Base-by-base conservation (phyloP, 2,797 vertebrate species). In the Acanthis flammea region DNA sequence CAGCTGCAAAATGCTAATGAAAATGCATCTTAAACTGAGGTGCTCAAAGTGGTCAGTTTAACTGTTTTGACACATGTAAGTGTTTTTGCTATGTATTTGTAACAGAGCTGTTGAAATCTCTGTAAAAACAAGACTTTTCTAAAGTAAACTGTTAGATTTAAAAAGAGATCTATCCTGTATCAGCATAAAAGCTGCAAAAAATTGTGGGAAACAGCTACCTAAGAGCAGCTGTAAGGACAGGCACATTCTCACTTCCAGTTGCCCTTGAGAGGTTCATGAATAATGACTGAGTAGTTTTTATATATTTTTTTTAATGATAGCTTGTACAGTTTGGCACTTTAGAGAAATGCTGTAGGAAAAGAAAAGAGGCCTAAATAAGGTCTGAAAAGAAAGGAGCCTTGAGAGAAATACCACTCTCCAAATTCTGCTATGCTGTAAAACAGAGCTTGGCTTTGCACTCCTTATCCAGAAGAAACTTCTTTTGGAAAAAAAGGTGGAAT, bases 331-430 rank as follows among this genome's bases (percentile, higher is more conserved):
- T 96, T 96, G 94, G 95, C 92, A 90, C 55, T 75, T 65, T 44
- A 63, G 67, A 95, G 87, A 90, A 90, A 92, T 6, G 5, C 57
- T 90, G 84, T 66, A 95, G 88, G 86, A 92, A 96, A 95, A 96
- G 96, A 94, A 95, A 75, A 94, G 80, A 95, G 95, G 77, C 86
- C 96, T 97, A 96, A 97, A 94, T 94, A 96, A 97, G 96, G 96
- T 96, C 86, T 90, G 94, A 95, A 95, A 84, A 93, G 94, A 86
- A 95, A 93, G 58, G 74, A 83, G 35, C 35, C 68, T 57, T 89
- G 79, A 80, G 61, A 95, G 87, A 94, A 95, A 87, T 91, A 82
- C 30, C 72, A 31, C 44, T 86, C 62, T 97, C 80, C 92, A 94
- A 66, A 90, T 87, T 94, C 67, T 91, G 35, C 78, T 91, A 1